Conservation (phyloP, 2,113 vertebrate species). For the Microtus ochrogaster region DNA sequence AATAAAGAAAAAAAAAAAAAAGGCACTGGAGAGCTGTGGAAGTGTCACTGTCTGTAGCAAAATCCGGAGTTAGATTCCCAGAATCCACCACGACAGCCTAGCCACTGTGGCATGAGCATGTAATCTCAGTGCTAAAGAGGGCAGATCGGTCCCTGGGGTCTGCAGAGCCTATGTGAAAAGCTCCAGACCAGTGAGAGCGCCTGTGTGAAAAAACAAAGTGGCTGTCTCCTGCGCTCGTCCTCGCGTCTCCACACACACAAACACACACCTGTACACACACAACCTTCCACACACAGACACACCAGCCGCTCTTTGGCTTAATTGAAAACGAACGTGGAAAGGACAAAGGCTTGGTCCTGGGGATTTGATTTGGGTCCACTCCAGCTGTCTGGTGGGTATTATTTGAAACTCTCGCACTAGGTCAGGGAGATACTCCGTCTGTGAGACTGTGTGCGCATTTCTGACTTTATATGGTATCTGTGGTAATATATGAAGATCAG, state of each 20-base stretch:
- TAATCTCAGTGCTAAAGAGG: neutral
- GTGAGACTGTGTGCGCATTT: neutral
- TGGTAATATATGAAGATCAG: neutral
- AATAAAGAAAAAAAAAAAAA: too few relatives aligned
- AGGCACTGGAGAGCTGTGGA: neutral
- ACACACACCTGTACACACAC: neutral
- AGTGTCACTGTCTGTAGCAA: neutral
- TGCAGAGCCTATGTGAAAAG: too few relatives aligned
- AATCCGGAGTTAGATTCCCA: neutral
- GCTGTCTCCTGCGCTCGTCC: too few relatives aligned
- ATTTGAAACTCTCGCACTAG: neutral
- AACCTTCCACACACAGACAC: neutral
- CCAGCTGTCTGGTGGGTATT: constrained; percentile 11
- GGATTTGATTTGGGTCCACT: constrained; percentile 1
- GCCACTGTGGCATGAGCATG: neutral
- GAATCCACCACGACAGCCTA: neutral
- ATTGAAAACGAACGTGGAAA: neutral
- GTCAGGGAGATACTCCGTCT: neutral
- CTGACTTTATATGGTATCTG: constrained; percentile 45
- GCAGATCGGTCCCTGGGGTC: too few relatives aligned
- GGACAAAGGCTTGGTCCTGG: neutral
- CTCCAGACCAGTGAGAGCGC: neutral
- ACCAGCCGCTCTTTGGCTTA: neutral
- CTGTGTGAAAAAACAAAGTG: neutral
- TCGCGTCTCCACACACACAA: too few relatives aligned